A percentile compares a stretch with the other conserved stretches of the same genome.
These are phyloP conservation scores for Ormyrus nitidulus DNA, from an alignment of 2,888 invertebrate genomes.

Conservation along the genomic window DNA sequence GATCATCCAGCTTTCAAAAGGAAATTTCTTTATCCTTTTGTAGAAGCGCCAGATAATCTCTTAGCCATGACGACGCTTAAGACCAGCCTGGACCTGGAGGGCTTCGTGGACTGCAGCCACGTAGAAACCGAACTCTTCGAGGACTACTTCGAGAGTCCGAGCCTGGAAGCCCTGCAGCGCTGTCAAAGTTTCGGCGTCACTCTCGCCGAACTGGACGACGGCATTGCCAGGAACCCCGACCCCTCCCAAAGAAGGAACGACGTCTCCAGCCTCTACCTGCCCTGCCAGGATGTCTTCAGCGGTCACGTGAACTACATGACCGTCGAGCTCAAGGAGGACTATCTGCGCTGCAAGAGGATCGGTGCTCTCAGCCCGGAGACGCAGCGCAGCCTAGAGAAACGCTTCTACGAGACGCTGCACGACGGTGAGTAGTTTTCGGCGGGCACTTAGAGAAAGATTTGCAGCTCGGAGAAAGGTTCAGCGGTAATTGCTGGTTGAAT, in stretches of 20 bases:
- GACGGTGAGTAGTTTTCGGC: constrained; percentile 11
- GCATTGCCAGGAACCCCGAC: background rate
- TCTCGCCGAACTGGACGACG: background rate
- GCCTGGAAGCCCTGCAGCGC: constrained; percentile 16
- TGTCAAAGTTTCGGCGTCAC: constrained; percentile 25
- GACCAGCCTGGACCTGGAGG: background rate
- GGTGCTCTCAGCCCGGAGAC: background rate
- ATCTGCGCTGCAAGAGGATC: constrained; percentile 21
- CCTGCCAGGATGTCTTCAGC: constrained; percentile 23
- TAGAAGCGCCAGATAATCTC: too few relatives aligned
- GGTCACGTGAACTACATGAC: constrained; percentile 21
- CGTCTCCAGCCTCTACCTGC: constrained; percentile 10
- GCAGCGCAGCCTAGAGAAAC: constrained; percentile 1
- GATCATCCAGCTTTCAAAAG: too few relatives aligned
- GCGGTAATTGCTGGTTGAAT: too few relatives aligned
- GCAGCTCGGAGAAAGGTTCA: too few relatives aligned
- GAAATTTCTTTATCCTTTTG: too few relatives aligned
- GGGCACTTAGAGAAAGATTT: too few relatives aligned
- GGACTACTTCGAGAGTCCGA: constrained; percentile 34
- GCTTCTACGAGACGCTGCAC: constrained; percentile 16
- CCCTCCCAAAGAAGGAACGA: background rate
- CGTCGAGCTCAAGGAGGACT: constrained; percentile 18
- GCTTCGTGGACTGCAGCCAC: constrained; percentile 33
- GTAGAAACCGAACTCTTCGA: constrained; percentile 18
- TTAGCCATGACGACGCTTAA: background rate